Evolutionary conservation across 1,140 invertebrate species (phyloP).

Genomic region (Aphis gossypii): DNA sequence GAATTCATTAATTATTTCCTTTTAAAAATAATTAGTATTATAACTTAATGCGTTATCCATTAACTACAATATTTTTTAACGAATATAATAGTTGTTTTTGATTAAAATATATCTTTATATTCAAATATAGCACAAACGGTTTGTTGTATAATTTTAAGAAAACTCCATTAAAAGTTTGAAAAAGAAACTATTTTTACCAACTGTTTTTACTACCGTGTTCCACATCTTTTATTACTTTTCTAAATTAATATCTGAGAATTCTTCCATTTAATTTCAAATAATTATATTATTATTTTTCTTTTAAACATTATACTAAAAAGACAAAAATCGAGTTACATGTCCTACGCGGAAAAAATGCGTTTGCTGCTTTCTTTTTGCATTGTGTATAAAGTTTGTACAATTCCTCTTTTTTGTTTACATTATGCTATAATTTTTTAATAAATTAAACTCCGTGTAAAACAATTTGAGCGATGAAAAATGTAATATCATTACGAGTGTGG

Average conservation of each 20-base stretch:
- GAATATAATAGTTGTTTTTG: slow-evolving; percentile 5
- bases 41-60: neutral
- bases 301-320: neutral
- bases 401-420: neutral
- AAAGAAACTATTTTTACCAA: slow-evolving; percentile 16
- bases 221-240: slow-evolving; percentile 38
- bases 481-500: neutral
- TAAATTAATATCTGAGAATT: neutral
- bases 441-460: neutral
- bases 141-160: neutral
- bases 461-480: neutral
- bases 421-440: neutral
- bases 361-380: neutral
- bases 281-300: slow-evolving; percentile 4
- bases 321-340: slow-evolving; percentile 14
- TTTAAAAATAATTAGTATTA: neutral
- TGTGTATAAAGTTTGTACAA: neutral
- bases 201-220: neutral
- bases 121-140: neutral
- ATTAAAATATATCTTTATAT: neutral
- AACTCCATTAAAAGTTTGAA: slow-evolving; percentile 44
- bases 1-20: neutral
- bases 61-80: neutral
- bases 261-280: slow-evolving; percentile 18
- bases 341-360: neutral